A percentile compares a stretch with the other conserved stretches of the same genome.
These are phyloP conservation scores for Recurvirostra avosetta DNA, from an alignment of 2,113 vertebrate species.

Conservation along the genomic window DNA sequence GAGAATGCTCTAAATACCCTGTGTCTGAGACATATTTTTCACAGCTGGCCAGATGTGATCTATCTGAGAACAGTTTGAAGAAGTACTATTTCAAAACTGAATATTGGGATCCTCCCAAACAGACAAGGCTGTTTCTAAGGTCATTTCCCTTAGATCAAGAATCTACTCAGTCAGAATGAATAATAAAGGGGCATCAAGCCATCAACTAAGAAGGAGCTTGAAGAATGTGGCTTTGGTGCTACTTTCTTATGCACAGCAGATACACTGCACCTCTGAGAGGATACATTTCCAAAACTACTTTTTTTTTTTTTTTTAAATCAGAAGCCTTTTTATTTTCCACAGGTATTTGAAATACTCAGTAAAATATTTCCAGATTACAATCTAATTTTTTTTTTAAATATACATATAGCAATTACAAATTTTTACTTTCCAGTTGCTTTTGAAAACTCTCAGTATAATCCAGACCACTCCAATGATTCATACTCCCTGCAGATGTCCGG, in stretches of 20 bases:
- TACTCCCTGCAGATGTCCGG: neutral
- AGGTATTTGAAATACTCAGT: neutral
- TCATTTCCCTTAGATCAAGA: neutral
- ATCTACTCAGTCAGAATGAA: neutral
- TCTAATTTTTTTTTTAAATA: neutral
- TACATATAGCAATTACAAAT: neutral
- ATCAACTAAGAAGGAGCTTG: neutral
- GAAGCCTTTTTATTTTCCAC: neutral
- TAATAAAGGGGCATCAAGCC: neutral
- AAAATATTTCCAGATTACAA: neutral
- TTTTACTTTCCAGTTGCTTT: neutral
- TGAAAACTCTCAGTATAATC: neutral
- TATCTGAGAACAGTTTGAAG: neutral
- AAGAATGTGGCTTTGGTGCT: neutral
- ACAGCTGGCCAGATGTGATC: slow-evolving; percentile 6
- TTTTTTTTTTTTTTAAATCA: neutral
- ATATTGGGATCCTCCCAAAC: neutral
- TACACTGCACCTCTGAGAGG: neutral
- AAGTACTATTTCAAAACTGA: neutral
- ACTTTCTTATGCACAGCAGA: neutral
- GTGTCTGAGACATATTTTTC: neutral
- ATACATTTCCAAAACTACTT: neutral
- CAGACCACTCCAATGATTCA: neutral
- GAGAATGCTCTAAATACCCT: neutral
- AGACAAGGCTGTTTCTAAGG: neutral